These are phyloP conservation scores for Drosophila atripex DNA, from an alignment of 2,888 invertebrate species.

Conservation along the genomic window DNA sequence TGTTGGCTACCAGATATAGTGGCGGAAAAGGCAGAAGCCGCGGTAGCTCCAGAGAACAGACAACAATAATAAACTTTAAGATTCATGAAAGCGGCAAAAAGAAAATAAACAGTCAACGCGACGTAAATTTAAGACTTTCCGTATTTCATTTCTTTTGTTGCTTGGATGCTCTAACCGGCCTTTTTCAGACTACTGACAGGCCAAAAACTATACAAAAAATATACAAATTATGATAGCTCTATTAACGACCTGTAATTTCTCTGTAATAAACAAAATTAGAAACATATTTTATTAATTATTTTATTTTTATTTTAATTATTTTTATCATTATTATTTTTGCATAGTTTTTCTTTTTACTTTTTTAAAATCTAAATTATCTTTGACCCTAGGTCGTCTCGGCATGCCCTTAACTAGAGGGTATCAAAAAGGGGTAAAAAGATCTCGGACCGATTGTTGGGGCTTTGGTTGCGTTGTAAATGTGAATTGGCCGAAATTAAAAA, in stretches of 20 bases:
- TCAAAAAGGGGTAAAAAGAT: conserved; percentile 28
- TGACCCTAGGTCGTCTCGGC: neutral
- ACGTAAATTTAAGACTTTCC: conserved; percentile 73
- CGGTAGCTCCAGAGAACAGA: conserved; percentile 41
- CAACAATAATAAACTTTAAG: conserved; percentile 76
- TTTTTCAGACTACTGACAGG: conserved; percentile 7
- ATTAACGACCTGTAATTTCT: conserved; percentile 15
- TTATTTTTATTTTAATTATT: no score
- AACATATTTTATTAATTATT: no score
- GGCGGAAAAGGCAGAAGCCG: conserved; percentile 45
- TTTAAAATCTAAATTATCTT: no score
- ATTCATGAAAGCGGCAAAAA: conserved; percentile 77
- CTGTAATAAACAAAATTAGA: neutral
- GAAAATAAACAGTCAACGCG: conserved; percentile 69
- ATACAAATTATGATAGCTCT: conserved; percentile 30
- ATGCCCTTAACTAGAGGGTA: conserved; percentile 23
- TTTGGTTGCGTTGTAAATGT: conserved; percentile 65
- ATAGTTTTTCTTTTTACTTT: no score
- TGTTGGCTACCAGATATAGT: conserved; percentile 59
- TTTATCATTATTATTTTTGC: no score
- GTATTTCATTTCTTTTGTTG: conserved; percentile 74
- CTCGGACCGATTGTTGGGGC: conserved; percentile 35
- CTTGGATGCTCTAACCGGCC: conserved; percentile 30
- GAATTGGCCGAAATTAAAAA: conserved; percentile 81
- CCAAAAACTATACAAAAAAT: conserved; percentile 41